phyloP scores from a whole-genome alignment of 1,140 invertebrate species.

The Macrosteles quadrilineatus region DNA sequence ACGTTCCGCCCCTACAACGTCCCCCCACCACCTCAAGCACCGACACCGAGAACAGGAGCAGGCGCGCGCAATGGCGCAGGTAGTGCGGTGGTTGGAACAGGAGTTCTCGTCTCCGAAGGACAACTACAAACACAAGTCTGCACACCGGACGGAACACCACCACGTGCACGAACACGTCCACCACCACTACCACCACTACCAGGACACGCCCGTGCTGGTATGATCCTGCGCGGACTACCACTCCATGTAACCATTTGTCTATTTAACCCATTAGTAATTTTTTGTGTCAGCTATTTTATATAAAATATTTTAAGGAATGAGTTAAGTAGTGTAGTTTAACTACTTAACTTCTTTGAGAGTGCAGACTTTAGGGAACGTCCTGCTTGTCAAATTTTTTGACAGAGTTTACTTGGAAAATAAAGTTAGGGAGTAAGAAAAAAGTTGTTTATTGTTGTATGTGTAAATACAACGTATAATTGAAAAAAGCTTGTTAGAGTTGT shows the following conservation, averaged over 20 bases:
- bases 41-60: conserved; percentile 67
- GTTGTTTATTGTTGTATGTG: too few relatives aligned
- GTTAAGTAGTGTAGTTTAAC: too few relatives aligned
- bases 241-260: not conserved
- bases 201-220: conserved; percentile 50
- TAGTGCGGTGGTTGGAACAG: conserved; percentile 60
- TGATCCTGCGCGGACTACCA: too few relatives aligned
- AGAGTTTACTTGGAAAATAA: not conserved
- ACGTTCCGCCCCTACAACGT: conserved; percentile 44
- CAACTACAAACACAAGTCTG: conserved; percentile 25
- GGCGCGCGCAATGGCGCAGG: conserved; percentile 68
- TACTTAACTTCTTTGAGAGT: too few relatives aligned
- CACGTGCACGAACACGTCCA: conserved; percentile 82
- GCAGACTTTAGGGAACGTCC: too few relatives aligned
- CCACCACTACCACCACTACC: conserved; percentile 81
- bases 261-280: too few relatives aligned
- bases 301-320: too few relatives aligned
- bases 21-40: conserved; percentile 64
- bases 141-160: conserved; percentile 43
- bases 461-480: too few relatives aligned
- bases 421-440: too few relatives aligned
- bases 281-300: too few relatives aligned
- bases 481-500: too few relatives aligned
- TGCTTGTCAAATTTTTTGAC: not conserved
- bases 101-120: conserved; percentile 52